phyloP scores from a whole-genome alignment of 2,888 invertebrate species.

The Catocala nupta region DNA sequence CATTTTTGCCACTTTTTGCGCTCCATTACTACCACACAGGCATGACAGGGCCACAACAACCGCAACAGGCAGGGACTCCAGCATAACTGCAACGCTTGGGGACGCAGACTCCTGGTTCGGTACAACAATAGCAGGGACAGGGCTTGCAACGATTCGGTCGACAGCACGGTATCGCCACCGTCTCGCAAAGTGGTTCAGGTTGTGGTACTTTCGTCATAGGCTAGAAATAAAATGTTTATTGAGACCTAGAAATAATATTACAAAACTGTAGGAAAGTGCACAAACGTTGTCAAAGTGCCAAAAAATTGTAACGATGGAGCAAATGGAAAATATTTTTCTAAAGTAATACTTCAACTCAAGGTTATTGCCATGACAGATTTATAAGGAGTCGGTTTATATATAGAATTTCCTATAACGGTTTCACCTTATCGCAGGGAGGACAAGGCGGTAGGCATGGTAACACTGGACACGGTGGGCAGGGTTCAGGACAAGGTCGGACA shows the following conservation, averaged over 20 bases:
- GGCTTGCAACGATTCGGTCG: slow-evolving; percentile 85
- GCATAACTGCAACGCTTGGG: slow-evolving; percentile 81
- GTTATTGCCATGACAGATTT: slow-evolving; percentile 23
- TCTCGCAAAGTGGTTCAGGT: slow-evolving; percentile 62
- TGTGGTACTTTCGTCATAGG: slow-evolving; percentile 55
- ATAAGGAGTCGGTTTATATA: slow-evolving; percentile 7
- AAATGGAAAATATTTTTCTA: slow-evolving; percentile 31
- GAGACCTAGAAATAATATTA: slow-evolving; percentile 33
- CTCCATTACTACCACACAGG: slow-evolving; percentile 72
- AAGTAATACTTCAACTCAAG: slow-evolving; percentile 34
- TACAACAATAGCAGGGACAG: slow-evolving; percentile 86
- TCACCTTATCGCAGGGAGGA: slow-evolving; percentile 80
- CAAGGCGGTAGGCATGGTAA: slow-evolving; percentile 75
- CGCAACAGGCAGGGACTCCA: slow-evolving; percentile 74
- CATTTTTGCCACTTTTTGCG: slow-evolving; percentile 15
- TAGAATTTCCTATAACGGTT: slow-evolving; percentile 3
- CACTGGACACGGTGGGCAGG: slow-evolving; percentile 68
- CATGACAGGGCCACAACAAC: slow-evolving; percentile 79
- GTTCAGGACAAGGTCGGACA: slow-evolving; percentile 76
- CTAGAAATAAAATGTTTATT: slow-evolving; percentile 34
- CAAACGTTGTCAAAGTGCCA: slow-evolving; percentile 47
- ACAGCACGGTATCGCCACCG: slow-evolving; percentile 84
- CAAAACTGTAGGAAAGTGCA: slow-evolving; percentile 26
- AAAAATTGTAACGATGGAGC: slow-evolving; percentile 28
- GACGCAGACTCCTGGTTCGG: slow-evolving; percentile 71